Percentiles rank a stretch among this genome's conserved stretches.
These are phyloP conservation scores for Rallus limicola DNA, from an alignment of 2,113 vertebrate genomes.

Conservation along the genomic window DNA sequence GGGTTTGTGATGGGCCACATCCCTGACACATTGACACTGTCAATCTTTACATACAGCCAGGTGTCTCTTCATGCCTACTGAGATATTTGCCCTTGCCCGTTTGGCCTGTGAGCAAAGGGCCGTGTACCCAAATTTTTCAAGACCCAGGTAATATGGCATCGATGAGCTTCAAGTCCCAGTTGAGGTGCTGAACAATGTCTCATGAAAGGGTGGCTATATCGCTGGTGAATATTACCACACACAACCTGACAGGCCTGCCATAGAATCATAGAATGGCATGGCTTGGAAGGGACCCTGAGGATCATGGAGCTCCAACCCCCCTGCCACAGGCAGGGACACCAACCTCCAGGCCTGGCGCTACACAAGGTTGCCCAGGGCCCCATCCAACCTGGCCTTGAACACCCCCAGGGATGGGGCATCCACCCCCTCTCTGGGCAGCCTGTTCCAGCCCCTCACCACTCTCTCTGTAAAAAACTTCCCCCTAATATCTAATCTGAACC, in stretches of 20 bases:
- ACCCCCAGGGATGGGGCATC: no score
- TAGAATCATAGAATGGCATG: not conserved
- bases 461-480: no score
- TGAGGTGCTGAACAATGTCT: not conserved
- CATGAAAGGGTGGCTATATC: not conserved
- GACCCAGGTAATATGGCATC: not conserved
- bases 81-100: not conserved
- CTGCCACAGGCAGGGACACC: no score
- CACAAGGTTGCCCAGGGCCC: no score
- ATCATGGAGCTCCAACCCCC: no score
- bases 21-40: not conserved
- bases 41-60: not conserved
- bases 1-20: not conserved
- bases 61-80: not conserved
- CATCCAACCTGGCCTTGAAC: no score
- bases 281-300: no score
- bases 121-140: not conserved
- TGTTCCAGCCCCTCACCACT: no score
- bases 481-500: no score
- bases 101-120: not conserved
- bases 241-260: accelerated
- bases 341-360: no score
- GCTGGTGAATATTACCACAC: no score
- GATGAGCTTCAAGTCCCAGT: not conserved
- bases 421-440: no score